Conservation (phyloP, 1,140 invertebrate species). For the Drosophila murphyi region DNA sequence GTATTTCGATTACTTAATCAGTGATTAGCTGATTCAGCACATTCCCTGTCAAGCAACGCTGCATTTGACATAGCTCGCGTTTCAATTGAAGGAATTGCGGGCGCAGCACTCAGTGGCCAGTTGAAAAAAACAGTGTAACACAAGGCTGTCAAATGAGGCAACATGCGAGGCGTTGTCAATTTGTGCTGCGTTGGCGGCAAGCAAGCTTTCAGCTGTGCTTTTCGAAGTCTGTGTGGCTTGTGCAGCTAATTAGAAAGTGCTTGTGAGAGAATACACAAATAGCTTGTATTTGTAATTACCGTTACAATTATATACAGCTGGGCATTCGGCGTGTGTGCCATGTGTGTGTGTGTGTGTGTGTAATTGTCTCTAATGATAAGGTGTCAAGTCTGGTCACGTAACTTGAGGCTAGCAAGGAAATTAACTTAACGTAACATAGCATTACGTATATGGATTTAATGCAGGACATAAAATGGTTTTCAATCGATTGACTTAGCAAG, state of each 20-base stretch:
- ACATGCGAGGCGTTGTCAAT: conserved; percentile 20
- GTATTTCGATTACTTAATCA: neutral
- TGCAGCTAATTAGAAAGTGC: conserved; percentile 74
- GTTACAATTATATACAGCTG: conserved; percentile 46
- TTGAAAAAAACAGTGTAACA: neutral
- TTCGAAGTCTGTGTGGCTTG: conserved; percentile 67
- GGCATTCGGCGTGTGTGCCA: neutral
- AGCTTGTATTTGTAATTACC: conserved; percentile 62
- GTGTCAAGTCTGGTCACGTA: conserved; percentile 32
- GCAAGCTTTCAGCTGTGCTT: conserved; percentile 62
- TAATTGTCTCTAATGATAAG: neutral
- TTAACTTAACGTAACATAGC: conserved; percentile 5
- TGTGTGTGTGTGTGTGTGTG: too few species aligned
- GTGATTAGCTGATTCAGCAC: neutral
- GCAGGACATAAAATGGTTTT: conserved; percentile 31
- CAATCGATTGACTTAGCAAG: conserved; percentile 48
- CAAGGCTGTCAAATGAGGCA: neutral
- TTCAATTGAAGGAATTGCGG: neutral
- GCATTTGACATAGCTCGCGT: neutral
- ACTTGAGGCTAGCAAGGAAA: neutral
- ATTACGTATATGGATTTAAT: conserved; percentile 4
- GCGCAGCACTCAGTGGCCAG: neutral
- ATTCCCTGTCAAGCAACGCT: neutral
- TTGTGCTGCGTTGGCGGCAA: conserved; percentile 46
- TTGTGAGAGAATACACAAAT: conserved; percentile 15